Percentiles rank a stretch among this genome's conserved stretches.
Conservation (phyloP, 2,888 invertebrate genomes). For the Apodemia hepburni region DNA sequence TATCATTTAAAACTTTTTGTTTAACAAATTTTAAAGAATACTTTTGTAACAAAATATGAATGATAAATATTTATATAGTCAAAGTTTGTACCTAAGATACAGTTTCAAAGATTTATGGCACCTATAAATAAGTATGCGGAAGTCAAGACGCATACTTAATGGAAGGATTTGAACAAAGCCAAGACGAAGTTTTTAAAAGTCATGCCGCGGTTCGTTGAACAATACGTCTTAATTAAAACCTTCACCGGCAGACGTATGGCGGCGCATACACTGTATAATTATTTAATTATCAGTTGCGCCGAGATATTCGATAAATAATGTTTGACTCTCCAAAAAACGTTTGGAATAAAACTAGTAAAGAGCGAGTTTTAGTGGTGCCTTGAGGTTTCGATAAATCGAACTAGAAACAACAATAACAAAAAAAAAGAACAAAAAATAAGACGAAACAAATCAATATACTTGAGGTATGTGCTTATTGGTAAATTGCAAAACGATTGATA, state of each 20-base stretch:
- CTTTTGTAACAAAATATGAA: neutral
- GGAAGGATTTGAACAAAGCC: slow-evolving; percentile 48
- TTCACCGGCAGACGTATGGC: slow-evolving; percentile 48
- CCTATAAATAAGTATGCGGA: slow-evolving; percentile 24
- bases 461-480: too few relatives aligned
- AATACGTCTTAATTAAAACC: slow-evolving; percentile 73
- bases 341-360: slow-evolving; percentile 20
- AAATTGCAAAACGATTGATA: too few relatives aligned
- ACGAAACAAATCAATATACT: too few relatives aligned
- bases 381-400: neutral
- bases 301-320: slow-evolving; percentile 49
- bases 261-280: slow-evolving; percentile 53
- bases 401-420: neutral
- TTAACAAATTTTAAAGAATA: too few relatives aligned
- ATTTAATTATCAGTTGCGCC: slow-evolving; percentile 56
- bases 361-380: neutral
- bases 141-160: slow-evolving; percentile 47
- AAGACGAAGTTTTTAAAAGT: slow-evolving; percentile 63
- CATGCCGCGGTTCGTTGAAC: slow-evolving; percentile 60
- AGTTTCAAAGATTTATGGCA: slow-evolving; percentile 13
- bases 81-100: slow-evolving; percentile 8
- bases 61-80: slow-evolving; percentile 12
- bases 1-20: too few relatives aligned
- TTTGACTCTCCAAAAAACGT: slow-evolving; percentile 29
- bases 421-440: too few relatives aligned